phyloP scores from a whole-genome alignment of 2,113 vertebrate species.

The Brevimyrus niger region DNA sequence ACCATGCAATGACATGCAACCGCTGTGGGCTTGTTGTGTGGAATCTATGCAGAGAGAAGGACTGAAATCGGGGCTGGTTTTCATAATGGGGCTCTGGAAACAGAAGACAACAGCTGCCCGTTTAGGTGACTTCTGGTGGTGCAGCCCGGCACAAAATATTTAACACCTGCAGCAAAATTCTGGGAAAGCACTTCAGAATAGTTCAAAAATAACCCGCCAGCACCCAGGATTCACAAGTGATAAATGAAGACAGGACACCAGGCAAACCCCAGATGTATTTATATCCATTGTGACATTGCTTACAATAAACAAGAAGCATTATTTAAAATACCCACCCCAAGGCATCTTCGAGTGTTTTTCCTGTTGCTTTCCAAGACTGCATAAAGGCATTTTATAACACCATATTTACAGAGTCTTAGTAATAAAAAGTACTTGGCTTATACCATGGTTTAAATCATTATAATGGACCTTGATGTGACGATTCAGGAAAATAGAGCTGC shows the following conservation, averaged over 20 bases:
- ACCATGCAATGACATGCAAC: neutral
- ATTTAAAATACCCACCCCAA: neutral
- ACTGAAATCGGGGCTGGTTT: neutral
- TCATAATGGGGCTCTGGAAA: neutral
- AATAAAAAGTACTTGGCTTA: slow-evolving; percentile 52
- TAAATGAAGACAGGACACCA: neutral
- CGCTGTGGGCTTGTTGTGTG: neutral
- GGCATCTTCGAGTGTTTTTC: neutral
- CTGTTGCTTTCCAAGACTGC: slow-evolving; percentile 33
- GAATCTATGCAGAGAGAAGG: neutral
- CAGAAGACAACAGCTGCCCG: neutral
- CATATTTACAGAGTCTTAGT: slow-evolving; percentile 39
- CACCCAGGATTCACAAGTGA: neutral
- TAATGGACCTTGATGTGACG: slow-evolving; percentile 54
- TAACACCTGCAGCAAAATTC: slow-evolving; percentile 10
- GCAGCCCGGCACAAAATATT: neutral
- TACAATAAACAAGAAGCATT: slow-evolving; percentile 11
- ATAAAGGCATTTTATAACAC: slow-evolving; percentile 51
- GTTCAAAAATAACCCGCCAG: slow-evolving; percentile 5
- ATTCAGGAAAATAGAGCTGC: slow-evolving; percentile 53
- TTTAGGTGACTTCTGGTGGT: neutral
- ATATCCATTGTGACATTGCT: neutral
- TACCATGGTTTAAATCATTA: slow-evolving; percentile 51
- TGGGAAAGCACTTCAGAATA: slow-evolving; percentile 17
- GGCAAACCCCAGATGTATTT: neutral